phyloP scores from a whole-genome alignment of 1,140 invertebrate species.

The Chrysoperla carnea region DNA sequence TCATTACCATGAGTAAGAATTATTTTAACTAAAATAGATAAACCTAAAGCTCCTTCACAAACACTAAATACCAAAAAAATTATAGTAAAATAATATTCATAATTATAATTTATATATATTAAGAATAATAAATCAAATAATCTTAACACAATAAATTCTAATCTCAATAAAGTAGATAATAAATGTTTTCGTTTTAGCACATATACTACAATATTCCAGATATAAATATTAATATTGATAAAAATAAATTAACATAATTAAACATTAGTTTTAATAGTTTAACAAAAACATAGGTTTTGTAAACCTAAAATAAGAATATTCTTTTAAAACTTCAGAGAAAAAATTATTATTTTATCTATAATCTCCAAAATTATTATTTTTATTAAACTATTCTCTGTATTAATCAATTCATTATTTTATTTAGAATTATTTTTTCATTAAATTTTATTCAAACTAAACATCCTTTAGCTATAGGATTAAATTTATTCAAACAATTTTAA shows the following conservation, averaged over 20 bases:
- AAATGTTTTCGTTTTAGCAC: slow-evolving; percentile 29
- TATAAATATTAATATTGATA: slow-evolving; percentile 24
- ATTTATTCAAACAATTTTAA: slow-evolving; percentile 26
- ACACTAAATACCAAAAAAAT: slow-evolving; percentile 37
- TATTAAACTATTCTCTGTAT: slow-evolving; percentile 21
- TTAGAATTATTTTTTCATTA: slow-evolving; percentile 18
- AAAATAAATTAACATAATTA: slow-evolving; percentile 19
- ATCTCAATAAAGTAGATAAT: slow-evolving; percentile 28
- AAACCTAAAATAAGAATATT: slow-evolving; percentile 32
- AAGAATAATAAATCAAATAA: slow-evolving; percentile 28
- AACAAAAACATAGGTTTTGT: slow-evolving; percentile 38
- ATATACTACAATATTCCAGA: slow-evolving; percentile 24
- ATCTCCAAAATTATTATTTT: slow-evolving; percentile 25
- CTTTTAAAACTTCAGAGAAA: slow-evolving; percentile 33
- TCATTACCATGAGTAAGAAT: slow-evolving; percentile 34
- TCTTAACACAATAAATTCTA: slow-evolving; percentile 33
- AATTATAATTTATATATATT: slow-evolving; percentile 25
- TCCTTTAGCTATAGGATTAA: slow-evolving; percentile 28
- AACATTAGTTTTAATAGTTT: slow-evolving; percentile 35
- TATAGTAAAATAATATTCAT: slow-evolving; percentile 32
- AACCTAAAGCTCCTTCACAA: slow-evolving; percentile 34
- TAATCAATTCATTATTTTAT: slow-evolving; percentile 22
- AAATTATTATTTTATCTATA: slow-evolving; percentile 29
- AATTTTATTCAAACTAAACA: slow-evolving; percentile 26
- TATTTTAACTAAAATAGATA: slow-evolving; percentile 33